Evolutionary conservation across 2,113 vertebrate species (phyloP).

Genomic region (Bubo bubo): DNA sequence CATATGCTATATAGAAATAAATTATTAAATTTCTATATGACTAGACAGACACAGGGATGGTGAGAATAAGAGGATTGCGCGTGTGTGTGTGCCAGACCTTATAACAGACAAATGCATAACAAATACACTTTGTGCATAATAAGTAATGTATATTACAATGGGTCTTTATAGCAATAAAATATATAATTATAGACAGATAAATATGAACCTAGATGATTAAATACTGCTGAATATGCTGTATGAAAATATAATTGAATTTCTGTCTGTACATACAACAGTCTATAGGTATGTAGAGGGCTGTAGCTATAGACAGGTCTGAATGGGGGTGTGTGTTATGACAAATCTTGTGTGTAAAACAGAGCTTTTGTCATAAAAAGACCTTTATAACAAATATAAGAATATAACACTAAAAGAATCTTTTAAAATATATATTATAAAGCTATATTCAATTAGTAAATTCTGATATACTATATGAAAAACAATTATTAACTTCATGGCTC

Average conservation of each 20-base stretch:
- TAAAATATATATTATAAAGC: not conserved
- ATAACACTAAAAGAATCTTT: too few species aligned
- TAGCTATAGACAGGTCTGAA: too few species aligned
- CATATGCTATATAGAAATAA: not conserved
- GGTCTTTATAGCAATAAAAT: not conserved
- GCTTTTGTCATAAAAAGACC: not conserved
- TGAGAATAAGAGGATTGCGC: too few species aligned
- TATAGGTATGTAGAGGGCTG: too few species aligned
- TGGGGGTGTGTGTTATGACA: not conserved
- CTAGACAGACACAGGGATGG: not conserved
- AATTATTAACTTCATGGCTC: too few species aligned
- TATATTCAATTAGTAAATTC: not conserved
- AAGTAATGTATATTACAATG: fast-evolving
- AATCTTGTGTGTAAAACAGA: not conserved
- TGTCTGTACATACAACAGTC: not conserved
- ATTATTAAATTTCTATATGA: too few species aligned
- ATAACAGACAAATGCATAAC: too few species aligned
- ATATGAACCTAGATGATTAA: not conserved
- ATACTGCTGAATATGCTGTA: not conserved
- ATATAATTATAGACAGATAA: not conserved
- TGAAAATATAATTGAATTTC: not conserved
- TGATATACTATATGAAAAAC: too few species aligned
- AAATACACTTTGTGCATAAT: too few species aligned
- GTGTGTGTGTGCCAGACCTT: too few species aligned
- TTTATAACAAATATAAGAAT: not conserved